Conservation (phyloP, 2,888 invertebrate genomes). For the Troglohyphantes excavatus region DNA sequence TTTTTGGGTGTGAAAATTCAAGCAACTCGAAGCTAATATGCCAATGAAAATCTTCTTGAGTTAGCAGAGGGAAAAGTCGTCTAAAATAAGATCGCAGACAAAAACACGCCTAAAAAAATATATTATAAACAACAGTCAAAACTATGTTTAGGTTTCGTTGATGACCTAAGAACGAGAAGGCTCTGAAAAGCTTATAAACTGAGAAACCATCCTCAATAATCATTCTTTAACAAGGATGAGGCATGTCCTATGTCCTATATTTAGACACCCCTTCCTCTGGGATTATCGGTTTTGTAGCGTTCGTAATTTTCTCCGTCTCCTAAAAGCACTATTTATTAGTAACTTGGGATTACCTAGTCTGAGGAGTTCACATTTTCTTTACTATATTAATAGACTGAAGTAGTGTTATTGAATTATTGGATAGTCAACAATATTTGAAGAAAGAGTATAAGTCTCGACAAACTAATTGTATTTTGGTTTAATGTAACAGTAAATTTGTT, state of each 20-base stretch:
- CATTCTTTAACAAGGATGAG: constrained; percentile 6
- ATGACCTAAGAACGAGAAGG: neutral
- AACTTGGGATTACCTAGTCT: neutral
- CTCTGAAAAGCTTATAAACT: constrained; percentile 26
- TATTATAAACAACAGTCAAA: constrained; percentile 9
- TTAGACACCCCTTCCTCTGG: constrained; percentile 18
- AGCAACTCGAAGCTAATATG: neutral
- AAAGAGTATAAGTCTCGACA: too few species aligned
- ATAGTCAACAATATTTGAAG: too few species aligned
- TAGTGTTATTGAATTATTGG: too few species aligned
- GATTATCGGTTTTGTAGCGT: constrained; percentile 26
- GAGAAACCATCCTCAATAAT: constrained; percentile 32
- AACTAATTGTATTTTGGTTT: too few species aligned
- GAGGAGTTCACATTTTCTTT: neutral
- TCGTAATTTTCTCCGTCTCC: constrained; percentile 29
- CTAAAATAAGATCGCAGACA: neutral
- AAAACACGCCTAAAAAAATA: constrained; percentile 4
- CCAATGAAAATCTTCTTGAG: neutral
- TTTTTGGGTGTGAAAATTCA: too few species aligned
- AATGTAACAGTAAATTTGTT: too few species aligned
- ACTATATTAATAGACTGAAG: too few species aligned
- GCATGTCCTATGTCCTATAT: constrained; percentile 33
- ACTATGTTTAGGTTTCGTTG: constrained; percentile 32
- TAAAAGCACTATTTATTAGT: constrained; percentile 24
- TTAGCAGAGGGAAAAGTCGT: neutral